Base-by-base conservation (phyloP, 2,888 invertebrate species). In the Orchesella flavescens region DNA sequence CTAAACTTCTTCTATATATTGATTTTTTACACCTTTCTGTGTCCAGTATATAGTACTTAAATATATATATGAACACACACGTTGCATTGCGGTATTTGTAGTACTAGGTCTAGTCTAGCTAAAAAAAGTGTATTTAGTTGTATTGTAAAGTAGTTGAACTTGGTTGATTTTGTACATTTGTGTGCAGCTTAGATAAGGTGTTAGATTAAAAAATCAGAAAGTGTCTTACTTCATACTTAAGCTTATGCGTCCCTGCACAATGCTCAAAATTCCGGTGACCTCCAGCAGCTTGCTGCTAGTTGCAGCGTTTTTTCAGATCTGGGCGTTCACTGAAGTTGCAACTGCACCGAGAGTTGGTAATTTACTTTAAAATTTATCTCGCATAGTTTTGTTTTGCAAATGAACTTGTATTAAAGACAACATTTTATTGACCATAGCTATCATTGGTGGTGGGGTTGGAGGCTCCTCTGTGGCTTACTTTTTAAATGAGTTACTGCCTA, bases 371-470 rank as follows among this genome's bases (percentile, higher is more conserved):
- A 61, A 23, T 23, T 21, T 61, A n/a, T n/a, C n/a, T 23, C 61
- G 21, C 9, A 19, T 9, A 61, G 21, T 2, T 13, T 61, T 61
- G 10, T 68, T 44, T 13, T n/a, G 43, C n/a, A 44, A 44, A 10
- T 19, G 46, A 21, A 23, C 17, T 19, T 69, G 13, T 46, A 17
- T 34, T 34, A 34, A 34, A 34, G 7, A 34, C 34, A 34, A 15
- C 12, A 65, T 65, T 19, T 1, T 5, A n/a, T 19, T 13, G 12
- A 59, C 12, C 88, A 46, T 88, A 93, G 93, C 92, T 46, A 91
- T 93, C 44, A 90, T 93, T 84, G 93, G 93, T 17, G 93, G 91
- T 65, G 93, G 93, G 9, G 92, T 93, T 66, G 93, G 93, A 55
- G 93, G 93, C 24, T 91, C 93, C 1, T 91, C 93, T 0, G 89